Evolutionary conservation across 2,797 vertebrate genomes (phyloP), one percentile per base, ranked within the genome.

Genomic region (Harpagifer antarcticus): DNA sequence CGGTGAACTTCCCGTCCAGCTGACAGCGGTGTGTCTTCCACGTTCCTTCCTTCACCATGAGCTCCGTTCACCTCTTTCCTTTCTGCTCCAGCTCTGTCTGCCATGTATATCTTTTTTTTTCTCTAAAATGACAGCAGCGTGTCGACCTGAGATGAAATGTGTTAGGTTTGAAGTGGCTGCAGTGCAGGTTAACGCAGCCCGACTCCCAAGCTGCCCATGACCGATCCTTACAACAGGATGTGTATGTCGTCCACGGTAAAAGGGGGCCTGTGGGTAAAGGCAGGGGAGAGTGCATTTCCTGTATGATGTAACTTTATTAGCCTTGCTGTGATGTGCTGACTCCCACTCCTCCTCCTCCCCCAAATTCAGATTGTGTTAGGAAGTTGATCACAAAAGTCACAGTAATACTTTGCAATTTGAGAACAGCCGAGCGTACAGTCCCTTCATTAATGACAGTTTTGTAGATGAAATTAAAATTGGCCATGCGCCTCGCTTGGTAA

Each of bases 241-340:
- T 17, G 14, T 60, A 60, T 78, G 45, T 65, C 0, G 17, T 49
- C 66, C 61, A 1, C 1, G 42, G 66, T 58, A 40, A 37, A 37
- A 59, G 31, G 43, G 61, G 68, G 31, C 40, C 40, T 57, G 57
- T 62, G 58, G 76, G 47, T 56, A 13, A 61, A 0, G n/a, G 67
- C 56, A 63, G 72, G 27, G 27, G 7, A 62, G 66, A 69, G 66
- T 67, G 57, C 59, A 3, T 75, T 85, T 86, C 80, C 81, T 88
- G 84, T 89, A 74, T 83, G 79, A 86, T 87, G 85, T 90, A 76
- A 84, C 85, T 82, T 87, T 74, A 68, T 77, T 81, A 87, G 76
- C 79, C 74, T 82, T 80, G 82, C 81, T 90, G 86, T 91, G 83
- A 68, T 86, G 85, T 87, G 71, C 76, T 57, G 27, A 72, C 61